Base-by-base conservation (phyloP, 2,797 vertebrate species). In the Chelonia mydas region DNA sequence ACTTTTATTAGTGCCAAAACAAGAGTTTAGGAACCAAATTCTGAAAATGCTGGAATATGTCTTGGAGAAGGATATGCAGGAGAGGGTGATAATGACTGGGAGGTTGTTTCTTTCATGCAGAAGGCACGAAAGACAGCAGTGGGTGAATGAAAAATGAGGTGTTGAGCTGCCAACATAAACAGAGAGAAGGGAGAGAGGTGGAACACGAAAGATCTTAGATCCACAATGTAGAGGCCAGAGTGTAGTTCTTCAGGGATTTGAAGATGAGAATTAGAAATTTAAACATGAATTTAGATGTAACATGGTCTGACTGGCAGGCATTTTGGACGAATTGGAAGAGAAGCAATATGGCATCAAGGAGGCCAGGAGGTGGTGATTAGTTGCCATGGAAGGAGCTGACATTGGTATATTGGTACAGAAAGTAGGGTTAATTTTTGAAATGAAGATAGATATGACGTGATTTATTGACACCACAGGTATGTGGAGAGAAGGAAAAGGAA, bases 261-360 rank as follows among this genome's bases (percentile, higher is more conserved):
- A 94, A 74, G 94, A 95, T 77, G 89, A 83, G 91, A 54, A 95
- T 49, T 72, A 49, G 3, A 91, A 96, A 7, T 90, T 94, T 85
- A 59, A 94, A 96, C 94, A 91, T 96, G 95, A 95, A 85, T 96
- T 90, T 59, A 90, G 84, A 95, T 91, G 31, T 0, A 93, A 82
- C 81, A 83, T 93, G 89, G 88, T 92, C 91, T 94, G 74, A 0
- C 76, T 91, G 90, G 68, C 50, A 94, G 86, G 91, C 92, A 86
- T 94, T 95, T 92, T 88, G 87, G 85, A 94, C 76, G 93, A 72
- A 92, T 93, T 93, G 89, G 91, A 95, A 93, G 95, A 91, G 86
- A 95, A 49, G 89, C 83, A 47, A 5, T 5, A 96, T 85, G 93
- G 84, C 86, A 95, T 94, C 93, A 90, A 72, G 37, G 84, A 96